These are phyloP conservation scores for Tamias sibiricus DNA, from an alignment of 2,113 vertebrate genomes.

Conservation along the genomic window DNA sequence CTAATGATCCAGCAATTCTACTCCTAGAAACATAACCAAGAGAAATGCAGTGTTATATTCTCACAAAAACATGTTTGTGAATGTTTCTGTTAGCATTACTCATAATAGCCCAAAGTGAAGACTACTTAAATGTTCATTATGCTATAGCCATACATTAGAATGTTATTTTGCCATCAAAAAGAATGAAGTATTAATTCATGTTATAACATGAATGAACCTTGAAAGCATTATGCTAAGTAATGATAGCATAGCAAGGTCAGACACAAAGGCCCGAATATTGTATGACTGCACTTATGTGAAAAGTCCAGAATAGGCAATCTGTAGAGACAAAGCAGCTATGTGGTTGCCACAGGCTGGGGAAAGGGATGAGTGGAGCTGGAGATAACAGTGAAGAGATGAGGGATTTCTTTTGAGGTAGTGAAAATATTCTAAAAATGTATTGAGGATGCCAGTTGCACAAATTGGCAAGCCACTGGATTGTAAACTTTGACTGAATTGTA, in stretches of 20 bases:
- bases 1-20: neutral
- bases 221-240: neutral
- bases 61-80: neutral
- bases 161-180: neutral
- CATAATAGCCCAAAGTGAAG: neutral
- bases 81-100: neutral
- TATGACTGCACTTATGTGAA: neutral
- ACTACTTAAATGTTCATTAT: neutral
- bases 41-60: neutral
- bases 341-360: neutral
- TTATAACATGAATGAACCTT: neutral
- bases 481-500: neutral
- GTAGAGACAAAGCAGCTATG: neutral
- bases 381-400: neutral
- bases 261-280: neutral
- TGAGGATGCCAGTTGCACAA: neutral
- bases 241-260: neutral
- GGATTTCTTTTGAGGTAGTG: neutral
- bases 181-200: neutral
- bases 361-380: too few relatives aligned
- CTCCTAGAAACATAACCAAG: neutral
- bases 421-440: conserved; percentile 1
- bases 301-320: neutral
- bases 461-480: neutral
- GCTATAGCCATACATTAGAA: neutral